A percentile compares a stretch with the other conserved stretches of the same genome.
phyloP scores from a whole-genome alignment of 2,888 invertebrate genomes.

The Coronaproctus castanopsis region DNA sequence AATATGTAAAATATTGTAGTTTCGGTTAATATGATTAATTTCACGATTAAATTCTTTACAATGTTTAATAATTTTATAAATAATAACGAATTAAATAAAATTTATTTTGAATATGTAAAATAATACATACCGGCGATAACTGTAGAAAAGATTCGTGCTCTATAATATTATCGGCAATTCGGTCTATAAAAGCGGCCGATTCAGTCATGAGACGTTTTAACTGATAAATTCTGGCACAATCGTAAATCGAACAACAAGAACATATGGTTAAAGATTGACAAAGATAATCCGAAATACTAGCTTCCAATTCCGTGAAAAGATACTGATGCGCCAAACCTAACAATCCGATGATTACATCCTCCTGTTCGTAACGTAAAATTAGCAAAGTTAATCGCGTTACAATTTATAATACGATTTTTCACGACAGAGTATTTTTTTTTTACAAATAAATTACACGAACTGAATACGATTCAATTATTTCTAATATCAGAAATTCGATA shows the following conservation, averaged over 20 bases:
- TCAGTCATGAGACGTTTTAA: slow-evolving; percentile 41
- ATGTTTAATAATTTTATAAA: not conserved
- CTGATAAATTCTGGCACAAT: slow-evolving; percentile 59
- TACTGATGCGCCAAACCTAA: slow-evolving; percentile 80
- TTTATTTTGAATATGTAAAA: not conserved
- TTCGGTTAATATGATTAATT: too few relatives aligned
- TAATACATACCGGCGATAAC: slow-evolving; percentile 49
- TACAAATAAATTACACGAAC: too few relatives aligned
- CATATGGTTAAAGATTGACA: slow-evolving; percentile 64
- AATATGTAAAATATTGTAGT: too few relatives aligned
- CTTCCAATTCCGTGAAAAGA: slow-evolving; percentile 78
- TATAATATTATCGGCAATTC: slow-evolving; percentile 66
- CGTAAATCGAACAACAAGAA: slow-evolving; percentile 88
- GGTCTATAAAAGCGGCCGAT: slow-evolving; percentile 78
- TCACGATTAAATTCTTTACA: too few relatives aligned
- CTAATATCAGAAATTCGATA: not conserved
- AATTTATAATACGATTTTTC: too few relatives aligned
- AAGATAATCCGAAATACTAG: slow-evolving; percentile 79
- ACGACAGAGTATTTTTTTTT: too few relatives aligned
- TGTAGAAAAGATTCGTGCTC: slow-evolving; percentile 63
- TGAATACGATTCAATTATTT: not conserved
- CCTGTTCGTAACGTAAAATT: slow-evolving; percentile 19
- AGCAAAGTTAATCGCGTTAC: not conserved
- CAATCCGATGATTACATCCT: slow-evolving; percentile 31
- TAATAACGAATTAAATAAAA: not conserved